Evolutionary conservation across 2,888 invertebrate species (phyloP), one percentile per base, ranked within the genome.

Genomic region (Bembecia ichneumoniformis): DNA sequence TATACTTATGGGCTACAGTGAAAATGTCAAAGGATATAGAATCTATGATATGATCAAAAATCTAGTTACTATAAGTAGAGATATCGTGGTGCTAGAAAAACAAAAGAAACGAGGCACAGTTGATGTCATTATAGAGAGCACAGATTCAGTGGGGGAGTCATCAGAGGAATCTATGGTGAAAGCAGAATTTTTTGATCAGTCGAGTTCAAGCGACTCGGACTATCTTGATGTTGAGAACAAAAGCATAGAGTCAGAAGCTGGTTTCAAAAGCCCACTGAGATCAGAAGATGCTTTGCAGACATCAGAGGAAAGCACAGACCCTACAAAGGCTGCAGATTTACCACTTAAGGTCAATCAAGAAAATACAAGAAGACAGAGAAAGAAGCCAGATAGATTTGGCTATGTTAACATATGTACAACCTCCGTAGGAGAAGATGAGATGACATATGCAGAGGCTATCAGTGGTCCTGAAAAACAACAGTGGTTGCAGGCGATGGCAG

Each of bases 11-110:
- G 58, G 63, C 3, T 63, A 55, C 49, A 36, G 52, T 28, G 58
- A 60, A 13, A 50, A 55, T 47, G 47, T 54, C 1, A 62, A 63
- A 47, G 62, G 60, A 1, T 62, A 63, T 45, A 53, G 60, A 20
- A 43, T 59, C 3, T 55, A 56, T 46, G 44, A 57, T 44, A 55
- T 55, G 5, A 17, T 43, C 7, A 53, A 46, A 1, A 51, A 48
- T 5, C 45, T 13, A 1, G 28, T 58, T 7, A 49, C 47, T n/a
- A n/a, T n/a, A n/a, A n/a, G n/a, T n/a, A 35, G 35, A 35, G 35
- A 35, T 11, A 11, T 11, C 7, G 35, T 35, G 7, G 11, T 35
- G 7, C 35, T 35, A 35, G 35, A 35, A 35, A 7, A 35, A 11
- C 7, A 35, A 35, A 35, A 35, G 7, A 35, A 35, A 9, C 35